Percentiles rank a stretch among this genome's conserved stretches.
Conservation (phyloP, 2,113 vertebrate species). For the Hippopotamus amphibius region DNA sequence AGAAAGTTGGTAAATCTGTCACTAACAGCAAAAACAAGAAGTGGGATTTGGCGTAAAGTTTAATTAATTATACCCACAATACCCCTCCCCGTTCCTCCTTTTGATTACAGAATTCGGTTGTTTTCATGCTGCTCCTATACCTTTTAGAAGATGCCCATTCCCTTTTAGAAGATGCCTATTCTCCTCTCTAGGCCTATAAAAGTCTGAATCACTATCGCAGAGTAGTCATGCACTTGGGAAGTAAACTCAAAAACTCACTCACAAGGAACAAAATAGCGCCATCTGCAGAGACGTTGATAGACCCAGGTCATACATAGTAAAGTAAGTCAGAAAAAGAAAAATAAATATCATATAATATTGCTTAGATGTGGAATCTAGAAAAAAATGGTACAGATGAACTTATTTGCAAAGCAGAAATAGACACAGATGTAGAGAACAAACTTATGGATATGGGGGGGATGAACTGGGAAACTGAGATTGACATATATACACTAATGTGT, state of each 20-base stretch:
- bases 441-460: background rate
- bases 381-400: background rate
- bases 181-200: background rate
- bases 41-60: background rate
- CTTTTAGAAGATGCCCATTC: background rate
- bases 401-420: background rate
- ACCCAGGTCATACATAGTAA: background rate
- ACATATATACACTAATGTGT: background rate
- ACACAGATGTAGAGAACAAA: background rate
- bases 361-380: background rate
- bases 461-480: background rate
- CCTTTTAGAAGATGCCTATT: background rate
- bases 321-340: background rate
- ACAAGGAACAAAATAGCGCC: background rate
- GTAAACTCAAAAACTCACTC: background rate
- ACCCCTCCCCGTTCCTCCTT: background rate
- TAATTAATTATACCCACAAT: background rate
- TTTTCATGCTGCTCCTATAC: background rate
- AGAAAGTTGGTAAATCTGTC: background rate
- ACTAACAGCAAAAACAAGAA: slow-evolving; percentile 25
- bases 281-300: background rate
- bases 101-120: background rate
- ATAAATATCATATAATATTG: background rate
- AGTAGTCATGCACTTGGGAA: background rate
- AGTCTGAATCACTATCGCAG: background rate